Conservation (phyloP, 2,888 invertebrate genomes). For the Phaedon cochleariae region DNA sequence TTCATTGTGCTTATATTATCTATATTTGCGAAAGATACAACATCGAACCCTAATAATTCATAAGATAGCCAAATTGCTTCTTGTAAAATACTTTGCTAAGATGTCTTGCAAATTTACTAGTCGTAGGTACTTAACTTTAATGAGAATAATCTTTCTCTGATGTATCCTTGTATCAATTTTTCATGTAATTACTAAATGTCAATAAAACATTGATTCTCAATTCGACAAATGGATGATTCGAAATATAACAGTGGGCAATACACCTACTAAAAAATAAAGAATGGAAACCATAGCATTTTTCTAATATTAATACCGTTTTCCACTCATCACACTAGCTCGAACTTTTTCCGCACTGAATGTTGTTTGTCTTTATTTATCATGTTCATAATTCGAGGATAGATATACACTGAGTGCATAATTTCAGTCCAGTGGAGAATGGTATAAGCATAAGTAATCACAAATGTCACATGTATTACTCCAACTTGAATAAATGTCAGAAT, state of each 20-base stretch:
- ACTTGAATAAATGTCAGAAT: no score
- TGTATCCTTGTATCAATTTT: background rate
- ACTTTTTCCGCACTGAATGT: no score
- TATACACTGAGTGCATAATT: no score
- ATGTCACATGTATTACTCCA: no score
- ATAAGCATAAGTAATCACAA: no score
- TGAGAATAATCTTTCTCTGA: slow-evolving; percentile 2
- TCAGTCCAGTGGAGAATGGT: no score
- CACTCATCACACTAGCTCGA: no score
- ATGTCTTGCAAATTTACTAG: slow-evolving; percentile 25
- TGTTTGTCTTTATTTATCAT: no score
- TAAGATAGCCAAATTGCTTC: slow-evolving; percentile 10
- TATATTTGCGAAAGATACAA: background rate
- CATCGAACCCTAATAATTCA: background rate
- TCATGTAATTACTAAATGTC: background rate
- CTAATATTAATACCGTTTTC: no score
- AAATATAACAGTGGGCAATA: background rate
- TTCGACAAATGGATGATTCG: background rate
- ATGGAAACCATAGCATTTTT: no score
- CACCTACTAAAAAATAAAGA: no score
- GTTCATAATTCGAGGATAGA: no score
- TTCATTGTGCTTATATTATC: background rate
- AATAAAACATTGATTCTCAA: background rate
- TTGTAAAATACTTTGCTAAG: background rate
- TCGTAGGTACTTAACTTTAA: slow-evolving; percentile 26